A percentile compares a stretch with the other conserved stretches of the same genome.
Conservation (phyloP, 2,888 invertebrate genomes). For the Diachrysia chrysitis region DNA sequence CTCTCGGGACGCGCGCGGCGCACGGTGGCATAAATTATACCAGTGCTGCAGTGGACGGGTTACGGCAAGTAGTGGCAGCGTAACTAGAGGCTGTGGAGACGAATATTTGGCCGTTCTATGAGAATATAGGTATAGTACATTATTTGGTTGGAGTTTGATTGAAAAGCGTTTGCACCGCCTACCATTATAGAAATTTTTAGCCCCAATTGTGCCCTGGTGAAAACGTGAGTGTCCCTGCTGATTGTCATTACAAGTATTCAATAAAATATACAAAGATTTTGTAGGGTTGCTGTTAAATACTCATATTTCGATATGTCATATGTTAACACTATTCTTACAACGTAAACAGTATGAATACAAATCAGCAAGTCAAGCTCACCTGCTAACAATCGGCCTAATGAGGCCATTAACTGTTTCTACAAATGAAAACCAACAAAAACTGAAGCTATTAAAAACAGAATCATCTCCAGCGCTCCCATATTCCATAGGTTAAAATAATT, state of each 20-base stretch:
- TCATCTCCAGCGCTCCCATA: constrained; percentile 62
- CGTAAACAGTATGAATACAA: neutral
- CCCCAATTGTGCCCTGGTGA: no score
- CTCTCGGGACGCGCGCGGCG: constrained; percentile 38
- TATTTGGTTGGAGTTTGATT: neutral
- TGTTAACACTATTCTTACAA: no score
- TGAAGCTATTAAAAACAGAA: constrained; percentile 14
- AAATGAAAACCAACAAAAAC: constrained; percentile 14
- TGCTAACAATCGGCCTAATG: neutral
- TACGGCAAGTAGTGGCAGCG: constrained; percentile 44
- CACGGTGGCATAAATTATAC: constrained; percentile 73
- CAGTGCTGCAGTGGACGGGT: constrained; percentile 45
- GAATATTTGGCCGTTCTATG: constrained; percentile 30
- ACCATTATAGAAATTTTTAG: no score
- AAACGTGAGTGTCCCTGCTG: no score
- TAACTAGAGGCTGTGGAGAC: constrained; percentile 37
- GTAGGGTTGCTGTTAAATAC: no score
- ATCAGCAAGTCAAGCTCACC: neutral
- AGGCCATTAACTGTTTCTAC: neutral
- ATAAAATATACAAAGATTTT: no score
- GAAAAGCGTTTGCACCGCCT: no score
- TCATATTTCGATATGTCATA: no score
- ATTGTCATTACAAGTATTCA: no score
- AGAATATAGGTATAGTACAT: neutral
- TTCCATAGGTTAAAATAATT: constrained; percentile 82